Evolutionary conservation across 2,113 vertebrate genomes (phyloP), one percentile per base, ranked within the genome.

Genomic region (Petroica traversi): DNA sequence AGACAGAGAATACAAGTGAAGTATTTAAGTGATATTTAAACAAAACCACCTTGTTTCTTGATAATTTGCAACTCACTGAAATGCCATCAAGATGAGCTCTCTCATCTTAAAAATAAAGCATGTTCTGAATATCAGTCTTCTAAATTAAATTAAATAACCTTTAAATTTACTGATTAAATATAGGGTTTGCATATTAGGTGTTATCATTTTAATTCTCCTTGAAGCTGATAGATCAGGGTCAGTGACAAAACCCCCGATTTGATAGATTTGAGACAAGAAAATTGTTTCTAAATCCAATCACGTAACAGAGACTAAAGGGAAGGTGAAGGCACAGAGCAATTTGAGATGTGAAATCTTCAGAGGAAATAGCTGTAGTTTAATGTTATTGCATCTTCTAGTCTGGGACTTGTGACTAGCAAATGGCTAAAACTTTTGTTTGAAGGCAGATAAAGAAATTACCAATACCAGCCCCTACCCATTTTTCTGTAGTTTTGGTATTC

Each of bases 311-410:
- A 71, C 88, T 55, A 90, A 92, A 88, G 79, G 79, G 94, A 90
- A 83, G 31, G 36, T 58, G 75, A 73, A 88, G 67, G 75, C 88
- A 93, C 95, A 94, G 82, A 95, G 71, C 92, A 94, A 92, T 96
- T 96, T 94, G 55, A 51, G 38, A 36, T 78, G 28, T 52, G 85
- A 91, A 95, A 85, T 92, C 95, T 89, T 40, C 54, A 48, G 84
- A 94, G 88, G 55, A 94, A 96, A 89, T 71, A 31, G 46, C 25
- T 81, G 33, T n/a, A 62, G 36, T 36, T 83, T 72, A 49, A 46
- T 88, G 31, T 76, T 88, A 77, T 33, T 88, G 59, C 71, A 67
- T 84, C 43, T 77, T 83, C 34, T 76, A 20, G 28, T 71, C 48
- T 92, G 85, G 79, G 68, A 93, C 28, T 82, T 78, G 54, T 67